Evolutionary conservation across 2,797 vertebrate species (phyloP).

Genomic region (Pelochelys cantorii): DNA sequence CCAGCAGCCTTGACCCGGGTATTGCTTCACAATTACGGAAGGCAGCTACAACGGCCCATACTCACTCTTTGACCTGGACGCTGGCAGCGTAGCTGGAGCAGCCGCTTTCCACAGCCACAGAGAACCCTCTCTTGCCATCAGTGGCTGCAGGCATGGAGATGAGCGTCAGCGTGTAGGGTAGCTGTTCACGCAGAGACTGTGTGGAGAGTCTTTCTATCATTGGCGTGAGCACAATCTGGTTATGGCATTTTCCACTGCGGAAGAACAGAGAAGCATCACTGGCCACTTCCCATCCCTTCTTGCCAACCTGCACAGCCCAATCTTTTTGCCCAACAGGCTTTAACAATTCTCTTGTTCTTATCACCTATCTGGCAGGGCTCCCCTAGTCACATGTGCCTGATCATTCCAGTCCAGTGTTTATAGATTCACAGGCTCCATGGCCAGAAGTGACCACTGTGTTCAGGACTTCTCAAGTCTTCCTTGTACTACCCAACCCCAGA

Average conservation of each 20-base stretch:
- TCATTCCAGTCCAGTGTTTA: not conserved
- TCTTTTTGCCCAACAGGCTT: not conserved
- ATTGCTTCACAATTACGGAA: not conserved
- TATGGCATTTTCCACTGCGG: conserved; percentile 94
- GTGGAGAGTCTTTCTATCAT: conserved; percentile 93
- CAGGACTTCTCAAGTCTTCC: too few relatives aligned
- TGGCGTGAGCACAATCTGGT: conserved; percentile 92
- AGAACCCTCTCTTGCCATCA: conserved; percentile 92
- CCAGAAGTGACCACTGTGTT: not conserved
- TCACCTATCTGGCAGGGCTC: not conserved
- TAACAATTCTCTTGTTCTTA: not conserved
- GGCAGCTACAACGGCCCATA: conserved; percentile 46
- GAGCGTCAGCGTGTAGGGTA: conserved; percentile 94
- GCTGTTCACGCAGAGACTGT: conserved; percentile 89
- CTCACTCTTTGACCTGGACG: conserved; percentile 97
- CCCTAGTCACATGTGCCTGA: too few relatives aligned
- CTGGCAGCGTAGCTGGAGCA: conserved; percentile 85
- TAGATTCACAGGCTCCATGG: not conserved
- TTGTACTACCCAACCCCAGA: too few relatives aligned
- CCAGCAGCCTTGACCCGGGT: not conserved
- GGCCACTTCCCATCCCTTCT: not conserved
- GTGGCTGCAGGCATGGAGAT: conserved; percentile 95
- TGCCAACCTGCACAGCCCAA: not conserved
- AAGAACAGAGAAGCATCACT: conserved; percentile 28
- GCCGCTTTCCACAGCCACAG: conserved; percentile 88